Evolutionary conservation across 2,797 vertebrate species (phyloP).

Genomic region (Lacerta viridis): DNA sequence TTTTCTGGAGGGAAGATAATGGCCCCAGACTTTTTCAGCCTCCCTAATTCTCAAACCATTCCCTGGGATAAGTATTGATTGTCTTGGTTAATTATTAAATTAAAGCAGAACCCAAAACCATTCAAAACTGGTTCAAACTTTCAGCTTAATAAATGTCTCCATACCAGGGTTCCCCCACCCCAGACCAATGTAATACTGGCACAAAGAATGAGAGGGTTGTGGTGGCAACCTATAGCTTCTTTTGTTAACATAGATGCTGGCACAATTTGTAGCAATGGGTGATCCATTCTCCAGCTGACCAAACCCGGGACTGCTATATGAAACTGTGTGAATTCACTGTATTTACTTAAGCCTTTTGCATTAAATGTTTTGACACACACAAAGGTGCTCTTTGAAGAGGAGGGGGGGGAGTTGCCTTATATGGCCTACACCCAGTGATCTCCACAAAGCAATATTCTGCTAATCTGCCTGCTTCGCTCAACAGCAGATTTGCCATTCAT

Average conservation of each 20-base stretch:
- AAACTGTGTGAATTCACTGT: constrained; percentile 1
- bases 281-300: constrained; percentile 22
- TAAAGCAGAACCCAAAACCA: neutral
- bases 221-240: constrained; percentile 5
- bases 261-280: neutral
- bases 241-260: constrained; percentile 39
- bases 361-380: constrained; percentile 17
- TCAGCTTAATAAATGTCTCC: neutral
- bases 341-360: constrained; percentile 14
- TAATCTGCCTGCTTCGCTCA: constrained; percentile 9
- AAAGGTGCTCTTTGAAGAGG: constrained; percentile 7
- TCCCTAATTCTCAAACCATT: neutral
- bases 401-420: constrained; percentile 5
- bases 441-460: constrained; percentile 7
- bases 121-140: neutral
- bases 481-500: neutral
- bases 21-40: neutral
- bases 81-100: neutral
- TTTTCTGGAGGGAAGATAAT: neutral
- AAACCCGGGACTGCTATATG: constrained; percentile 13
- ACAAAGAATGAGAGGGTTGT: constrained; percentile 43
- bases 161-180: neutral
- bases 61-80: neutral
- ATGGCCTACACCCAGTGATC: neutral
- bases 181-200: neutral